phyloP scores from a whole-genome alignment of 2,888 invertebrate genomes.

The Xylota segnis region DNA sequence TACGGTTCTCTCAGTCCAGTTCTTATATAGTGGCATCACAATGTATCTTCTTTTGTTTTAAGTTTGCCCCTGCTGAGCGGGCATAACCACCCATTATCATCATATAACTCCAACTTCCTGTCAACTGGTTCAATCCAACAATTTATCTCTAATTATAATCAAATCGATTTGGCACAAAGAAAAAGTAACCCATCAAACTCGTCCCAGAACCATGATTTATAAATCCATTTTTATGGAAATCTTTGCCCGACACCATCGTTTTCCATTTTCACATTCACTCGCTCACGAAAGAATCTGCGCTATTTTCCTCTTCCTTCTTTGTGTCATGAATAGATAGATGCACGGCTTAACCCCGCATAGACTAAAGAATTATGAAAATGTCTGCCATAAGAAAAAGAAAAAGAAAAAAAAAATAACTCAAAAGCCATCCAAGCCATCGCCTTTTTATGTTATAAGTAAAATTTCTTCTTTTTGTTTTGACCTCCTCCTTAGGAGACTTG shows the following conservation, averaged over 20 bases:
- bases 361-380: conserved; percentile 20
- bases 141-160: conserved; percentile 1
- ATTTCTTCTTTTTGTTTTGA: conserved; percentile 2
- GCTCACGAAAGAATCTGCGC: conserved; percentile 4
- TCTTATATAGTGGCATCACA: too few species aligned
- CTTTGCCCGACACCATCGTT: conserved; percentile 16
- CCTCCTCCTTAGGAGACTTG: conserved; percentile 9
- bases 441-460: neutral
- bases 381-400: neutral
- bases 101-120: neutral
- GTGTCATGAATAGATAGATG: conserved; percentile 17
- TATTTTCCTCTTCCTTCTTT: neutral
- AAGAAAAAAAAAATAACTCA: neutral
- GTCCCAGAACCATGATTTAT: neutral
- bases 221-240: conserved; percentile 13
- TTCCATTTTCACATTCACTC: conserved; percentile 5
- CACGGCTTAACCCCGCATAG: conserved; percentile 10
- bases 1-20: too few species aligned
- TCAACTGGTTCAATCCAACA: neutral
- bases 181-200: conserved; percentile 4
- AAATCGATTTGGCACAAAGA: neutral
- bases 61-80: too few species aligned
- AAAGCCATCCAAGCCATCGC: neutral
- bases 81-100: too few species aligned
- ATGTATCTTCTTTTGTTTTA: too few species aligned